Evolutionary conservation across 2,888 invertebrate genomes (phyloP).

Genomic region (Drosophila neoperkinsi): DNA sequence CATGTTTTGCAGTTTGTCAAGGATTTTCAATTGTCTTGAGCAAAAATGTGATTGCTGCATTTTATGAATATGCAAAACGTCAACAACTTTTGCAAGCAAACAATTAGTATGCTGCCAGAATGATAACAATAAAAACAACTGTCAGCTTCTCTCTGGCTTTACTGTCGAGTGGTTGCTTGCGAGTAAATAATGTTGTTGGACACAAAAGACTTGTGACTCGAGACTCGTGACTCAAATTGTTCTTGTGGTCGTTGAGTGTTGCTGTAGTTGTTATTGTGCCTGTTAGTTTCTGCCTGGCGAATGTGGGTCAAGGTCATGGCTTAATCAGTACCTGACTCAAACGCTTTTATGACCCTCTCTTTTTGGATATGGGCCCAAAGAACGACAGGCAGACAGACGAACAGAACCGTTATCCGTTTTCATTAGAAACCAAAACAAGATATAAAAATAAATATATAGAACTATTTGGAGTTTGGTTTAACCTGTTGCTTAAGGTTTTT

Average conservation of each 20-base stretch:
- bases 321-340: slow-evolving; percentile 68
- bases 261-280: not conserved
- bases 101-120: slow-evolving; percentile 60
- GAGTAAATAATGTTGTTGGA: slow-evolving; percentile 8
- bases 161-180: not conserved
- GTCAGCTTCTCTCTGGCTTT: not conserved
- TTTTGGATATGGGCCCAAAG: slow-evolving; percentile 23
- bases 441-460: slow-evolving; percentile 30
- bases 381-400: not conserved
- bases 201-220: slow-evolving; percentile 23
- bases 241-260: slow-evolving; percentile 1
- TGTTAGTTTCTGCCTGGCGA: not conserved
- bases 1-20: slow-evolving; percentile 47
- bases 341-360: slow-evolving; percentile 59
- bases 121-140: slow-evolving; percentile 10
- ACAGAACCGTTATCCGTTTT: slow-evolving; percentile 38
- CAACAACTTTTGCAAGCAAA: slow-evolving; percentile 58
- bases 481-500: slow-evolving; percentile 76
- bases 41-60: slow-evolving; percentile 36
- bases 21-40: slow-evolving; percentile 31
- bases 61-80: slow-evolving; percentile 60
- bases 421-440: slow-evolving; percentile 37
- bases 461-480: slow-evolving; percentile 34
- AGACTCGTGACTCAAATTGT: slow-evolving; percentile 35
- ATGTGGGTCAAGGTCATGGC: slow-evolving; percentile 72